Percentiles rank a stretch among this genome's conserved stretches.
Evolutionary conservation across 1,140 invertebrate species (phyloP).

Genomic region (Drosophila ogumai): DNA sequence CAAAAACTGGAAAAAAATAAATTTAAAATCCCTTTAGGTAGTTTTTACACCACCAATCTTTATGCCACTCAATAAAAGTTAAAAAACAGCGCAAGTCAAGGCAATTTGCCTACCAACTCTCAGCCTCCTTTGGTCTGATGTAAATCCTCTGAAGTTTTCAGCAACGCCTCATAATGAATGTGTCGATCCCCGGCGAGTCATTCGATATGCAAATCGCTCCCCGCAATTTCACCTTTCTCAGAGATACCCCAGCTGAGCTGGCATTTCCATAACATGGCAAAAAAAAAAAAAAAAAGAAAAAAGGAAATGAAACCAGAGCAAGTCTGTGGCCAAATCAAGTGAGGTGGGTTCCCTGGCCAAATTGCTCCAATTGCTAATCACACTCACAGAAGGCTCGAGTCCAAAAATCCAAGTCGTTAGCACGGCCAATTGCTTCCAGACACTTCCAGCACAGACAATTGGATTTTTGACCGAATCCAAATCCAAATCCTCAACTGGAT

Average conservation of each 20-base stretch:
- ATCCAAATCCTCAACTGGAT: slow-evolving; percentile 2
- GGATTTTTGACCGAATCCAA: slow-evolving; percentile 1
- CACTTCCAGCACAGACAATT: slow-evolving; percentile 27
- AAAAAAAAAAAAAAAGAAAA: background rate
- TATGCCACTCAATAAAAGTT: background rate
- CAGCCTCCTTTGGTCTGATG: background rate
- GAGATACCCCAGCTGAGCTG: background rate
- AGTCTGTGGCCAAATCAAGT: slow-evolving; percentile 13
- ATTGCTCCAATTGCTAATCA: slow-evolving; percentile 58
- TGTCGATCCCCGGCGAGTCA: slow-evolving; percentile 16
- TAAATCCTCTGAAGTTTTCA: background rate
- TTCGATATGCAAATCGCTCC: slow-evolving; percentile 33
- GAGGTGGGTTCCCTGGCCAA: slow-evolving; percentile 14
- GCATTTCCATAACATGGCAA: slow-evolving; percentile 29
- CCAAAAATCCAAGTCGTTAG: slow-evolving; percentile 51
- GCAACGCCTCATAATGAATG: slow-evolving; percentile 17
- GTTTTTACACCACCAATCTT: too few species aligned
- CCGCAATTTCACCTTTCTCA: slow-evolving; percentile 32
- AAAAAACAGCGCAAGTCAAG: background rate
- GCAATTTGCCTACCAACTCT: background rate
- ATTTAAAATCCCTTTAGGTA: too few species aligned
- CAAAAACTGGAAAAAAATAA: too few species aligned
- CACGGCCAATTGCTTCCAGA: slow-evolving; percentile 38
- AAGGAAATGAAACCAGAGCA: slow-evolving; percentile 10
- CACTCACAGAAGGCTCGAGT: slow-evolving; percentile 13